A percentile compares a stretch with the other conserved stretches of the same genome.
Conservation (phyloP, 1,140 invertebrate genomes). For the Belonocnema kinseyi region DNA sequence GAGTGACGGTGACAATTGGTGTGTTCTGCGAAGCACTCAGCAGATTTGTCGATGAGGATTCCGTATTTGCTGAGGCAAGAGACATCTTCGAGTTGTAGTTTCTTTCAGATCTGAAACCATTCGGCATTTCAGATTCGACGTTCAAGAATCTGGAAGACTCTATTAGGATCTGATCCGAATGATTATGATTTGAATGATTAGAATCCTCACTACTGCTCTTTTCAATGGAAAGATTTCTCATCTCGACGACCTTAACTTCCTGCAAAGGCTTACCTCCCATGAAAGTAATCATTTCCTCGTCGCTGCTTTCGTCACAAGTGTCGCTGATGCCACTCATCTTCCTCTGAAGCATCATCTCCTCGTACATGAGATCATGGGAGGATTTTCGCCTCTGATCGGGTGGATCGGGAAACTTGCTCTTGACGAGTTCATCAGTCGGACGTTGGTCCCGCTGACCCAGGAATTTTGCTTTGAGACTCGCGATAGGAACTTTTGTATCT, state of each 20-base stretch:
- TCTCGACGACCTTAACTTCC: background rate
- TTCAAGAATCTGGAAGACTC: background rate
- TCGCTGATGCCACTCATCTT: slow-evolving; percentile 16
- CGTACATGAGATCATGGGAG: slow-evolving; percentile 63
- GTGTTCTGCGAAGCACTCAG: slow-evolving; percentile 34
- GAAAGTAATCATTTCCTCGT: slow-evolving; percentile 6
- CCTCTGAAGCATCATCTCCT: slow-evolving; percentile 50
- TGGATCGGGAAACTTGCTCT: slow-evolving; percentile 51
- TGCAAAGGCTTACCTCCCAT: background rate
- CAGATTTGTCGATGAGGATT: slow-evolving; percentile 41
- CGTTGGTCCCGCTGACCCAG: slow-evolving; percentile 52
- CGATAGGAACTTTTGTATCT: slow-evolving; percentile 61
- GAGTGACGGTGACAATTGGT: slow-evolving; percentile 74
- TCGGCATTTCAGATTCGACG: slow-evolving; percentile 33
- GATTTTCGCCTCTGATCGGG: slow-evolving; percentile 53
- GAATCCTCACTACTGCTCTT: background rate
- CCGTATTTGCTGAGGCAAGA: slow-evolving; percentile 23
- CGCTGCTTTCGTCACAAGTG: slow-evolving; percentile 2
- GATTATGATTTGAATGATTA: background rate
- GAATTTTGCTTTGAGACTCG: slow-evolving; percentile 54
- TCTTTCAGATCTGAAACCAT: background rate
- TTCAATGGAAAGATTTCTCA: background rate
- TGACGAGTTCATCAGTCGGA: slow-evolving; percentile 39
- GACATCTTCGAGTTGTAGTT: background rate
- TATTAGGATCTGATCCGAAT: background rate